A percentile compares a stretch with the other conserved stretches of the same genome.
These are phyloP conservation scores for Salvelinus alpinus DNA, from an alignment of 2,113 vertebrate genomes.

Conservation along the genomic window DNA sequence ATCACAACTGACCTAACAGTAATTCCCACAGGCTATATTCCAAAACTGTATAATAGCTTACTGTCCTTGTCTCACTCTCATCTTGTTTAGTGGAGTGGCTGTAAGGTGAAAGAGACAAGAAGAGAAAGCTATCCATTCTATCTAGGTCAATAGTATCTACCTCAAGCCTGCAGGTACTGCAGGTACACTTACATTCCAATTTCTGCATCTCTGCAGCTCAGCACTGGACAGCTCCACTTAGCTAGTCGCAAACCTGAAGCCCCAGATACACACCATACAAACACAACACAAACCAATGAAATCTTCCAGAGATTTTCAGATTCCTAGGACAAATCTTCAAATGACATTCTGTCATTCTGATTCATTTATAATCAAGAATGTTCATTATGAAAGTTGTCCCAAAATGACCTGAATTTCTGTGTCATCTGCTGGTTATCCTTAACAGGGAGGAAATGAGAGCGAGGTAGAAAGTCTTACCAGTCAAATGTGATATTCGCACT, in stretches of 20 bases:
- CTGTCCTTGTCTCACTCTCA: too few relatives aligned
- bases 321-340: slow-evolving; percentile 4
- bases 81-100: too few relatives aligned
- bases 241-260: background rate
- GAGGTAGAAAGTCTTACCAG: slow-evolving; percentile 57
- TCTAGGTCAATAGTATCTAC: slow-evolving; percentile 39
- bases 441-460: background rate
- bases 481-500: slow-evolving; percentile 53
- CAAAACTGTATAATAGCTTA: too few relatives aligned
- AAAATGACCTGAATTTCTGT: background rate
- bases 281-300: slow-evolving; percentile 5
- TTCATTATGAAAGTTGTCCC: background rate
- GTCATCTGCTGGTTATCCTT: background rate
- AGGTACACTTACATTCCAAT: slow-evolving; percentile 30
- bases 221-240: slow-evolving; percentile 36
- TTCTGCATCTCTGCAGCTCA: slow-evolving; percentile 43
- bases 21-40: too few relatives aligned
- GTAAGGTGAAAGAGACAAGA: too few relatives aligned
- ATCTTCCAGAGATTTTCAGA: background rate
- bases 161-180: slow-evolving; percentile 16
- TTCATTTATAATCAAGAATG: slow-evolving; percentile 2
- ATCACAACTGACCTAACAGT: too few relatives aligned
- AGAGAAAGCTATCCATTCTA: background rate
- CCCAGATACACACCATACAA: slow-evolving; percentile 23
- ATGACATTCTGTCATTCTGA: background rate